Evolutionary conservation across 2,113 vertebrate species (phyloP).

Genomic region (Pachyramphus minor): DNA sequence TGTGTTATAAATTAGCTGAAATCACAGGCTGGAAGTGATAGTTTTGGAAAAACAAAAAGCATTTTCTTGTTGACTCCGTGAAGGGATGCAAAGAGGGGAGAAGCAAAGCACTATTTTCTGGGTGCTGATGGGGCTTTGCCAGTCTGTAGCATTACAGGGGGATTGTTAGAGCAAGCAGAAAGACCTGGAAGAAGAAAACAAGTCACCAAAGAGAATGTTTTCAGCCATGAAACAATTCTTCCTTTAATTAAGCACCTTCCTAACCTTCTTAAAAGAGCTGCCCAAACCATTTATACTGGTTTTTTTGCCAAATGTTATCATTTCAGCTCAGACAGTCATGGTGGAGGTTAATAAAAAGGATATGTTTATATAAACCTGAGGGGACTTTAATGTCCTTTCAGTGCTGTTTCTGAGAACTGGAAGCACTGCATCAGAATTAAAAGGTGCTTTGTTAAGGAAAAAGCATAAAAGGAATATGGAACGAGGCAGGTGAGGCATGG

Average conservation of each 20-base stretch:
- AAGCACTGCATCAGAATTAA: background rate
- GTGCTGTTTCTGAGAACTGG: conserved; percentile 14
- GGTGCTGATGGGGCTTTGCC: background rate
- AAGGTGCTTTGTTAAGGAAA: conserved; percentile 24
- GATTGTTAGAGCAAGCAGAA: rapidly evolving
- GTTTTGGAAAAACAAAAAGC: background rate
- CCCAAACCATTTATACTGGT: background rate
- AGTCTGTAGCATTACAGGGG: rapidly evolving
- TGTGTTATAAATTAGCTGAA: background rate
- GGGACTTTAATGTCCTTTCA: background rate
- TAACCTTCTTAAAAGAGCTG: background rate
- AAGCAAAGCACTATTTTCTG: rapidly evolving
- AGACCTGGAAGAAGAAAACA: background rate
- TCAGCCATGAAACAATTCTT: background rate
- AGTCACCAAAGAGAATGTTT: background rate
- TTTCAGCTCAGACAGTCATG: background rate
- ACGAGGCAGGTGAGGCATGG: background rate
- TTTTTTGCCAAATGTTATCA: background rate
- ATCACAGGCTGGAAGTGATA: background rate
- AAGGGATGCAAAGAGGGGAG: background rate
- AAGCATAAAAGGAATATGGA: background rate
- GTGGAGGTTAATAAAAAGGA: background rate
- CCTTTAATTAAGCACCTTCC: background rate
- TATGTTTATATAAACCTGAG: background rate
- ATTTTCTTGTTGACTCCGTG: background rate